These are phyloP conservation scores for Caenorhabditis sp. DNA, from an alignment of 2,888 invertebrate species.

Conservation along the genomic window DNA sequence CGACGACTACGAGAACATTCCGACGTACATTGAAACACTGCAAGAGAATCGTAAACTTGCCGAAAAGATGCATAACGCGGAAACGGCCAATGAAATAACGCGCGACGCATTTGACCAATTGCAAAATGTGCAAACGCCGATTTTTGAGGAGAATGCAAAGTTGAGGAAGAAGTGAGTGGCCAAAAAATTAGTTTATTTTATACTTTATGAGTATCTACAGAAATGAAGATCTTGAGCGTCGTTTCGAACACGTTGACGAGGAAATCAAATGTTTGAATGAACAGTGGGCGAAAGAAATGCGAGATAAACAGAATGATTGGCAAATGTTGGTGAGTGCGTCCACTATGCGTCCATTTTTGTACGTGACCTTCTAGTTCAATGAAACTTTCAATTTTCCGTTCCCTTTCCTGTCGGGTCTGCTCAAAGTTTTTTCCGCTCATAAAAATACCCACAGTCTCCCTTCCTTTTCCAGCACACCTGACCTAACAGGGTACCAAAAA, in stretches of 20 bases:
- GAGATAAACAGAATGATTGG: slow-evolving; percentile 47
- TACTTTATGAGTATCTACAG: slow-evolving; percentile 3
- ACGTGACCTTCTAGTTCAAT: not conserved
- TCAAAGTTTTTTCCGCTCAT: too few relatives aligned
- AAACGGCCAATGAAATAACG: slow-evolving; percentile 27
- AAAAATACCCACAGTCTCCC: too few relatives aligned
- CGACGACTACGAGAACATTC: slow-evolving; percentile 30
- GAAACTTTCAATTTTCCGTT: not conserved
- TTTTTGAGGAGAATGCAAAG: slow-evolving; percentile 41
- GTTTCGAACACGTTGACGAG: slow-evolving; percentile 47
- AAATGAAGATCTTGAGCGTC: slow-evolving; percentile 48
- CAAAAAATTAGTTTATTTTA: too few relatives aligned
- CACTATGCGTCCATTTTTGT: not conserved
- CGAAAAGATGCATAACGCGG: slow-evolving; percentile 14
- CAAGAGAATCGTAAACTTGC: slow-evolving; percentile 28
- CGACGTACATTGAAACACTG: slow-evolving; percentile 28
- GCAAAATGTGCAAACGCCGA: slow-evolving; percentile 21
- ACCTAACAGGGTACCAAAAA: too few relatives aligned
- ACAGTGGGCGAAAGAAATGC: slow-evolving; percentile 52
- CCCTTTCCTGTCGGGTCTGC: too few relatives aligned
- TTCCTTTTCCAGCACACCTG: too few relatives aligned
- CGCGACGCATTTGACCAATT: slow-evolving; percentile 34
- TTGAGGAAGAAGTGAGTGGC: slow-evolving; percentile 22
- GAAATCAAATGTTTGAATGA: slow-evolving; percentile 54
- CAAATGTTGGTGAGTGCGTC: slow-evolving; percentile 31